Evolutionary conservation across 2,888 invertebrate species (phyloP).

Genomic region (Elysia crispata): DNA sequence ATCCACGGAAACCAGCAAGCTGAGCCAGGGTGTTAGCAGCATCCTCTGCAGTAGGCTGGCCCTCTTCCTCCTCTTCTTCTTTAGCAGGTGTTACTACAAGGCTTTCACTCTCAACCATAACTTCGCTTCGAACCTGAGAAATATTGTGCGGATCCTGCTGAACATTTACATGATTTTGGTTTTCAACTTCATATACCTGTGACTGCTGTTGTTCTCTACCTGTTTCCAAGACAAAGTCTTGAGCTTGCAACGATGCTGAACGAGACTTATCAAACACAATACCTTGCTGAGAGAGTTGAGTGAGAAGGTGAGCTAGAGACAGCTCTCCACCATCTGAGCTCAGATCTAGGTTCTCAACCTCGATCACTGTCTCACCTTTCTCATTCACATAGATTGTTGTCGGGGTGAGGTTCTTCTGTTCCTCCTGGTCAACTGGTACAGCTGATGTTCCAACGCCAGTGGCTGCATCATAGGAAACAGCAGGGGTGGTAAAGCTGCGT

Average conservation of each 20-base stretch:
- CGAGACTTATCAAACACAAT: conserved; percentile 52
- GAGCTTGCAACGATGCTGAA: conserved; percentile 37
- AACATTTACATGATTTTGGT: not conserved
- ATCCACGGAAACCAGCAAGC: conserved; percentile 48
- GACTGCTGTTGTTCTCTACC: not conserved
- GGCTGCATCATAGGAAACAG: not conserved
- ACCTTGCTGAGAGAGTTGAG: conserved; percentile 53
- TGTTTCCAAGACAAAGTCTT: conserved; percentile 16
- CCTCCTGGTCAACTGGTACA: not conserved
- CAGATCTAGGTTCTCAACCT: conserved; percentile 52
- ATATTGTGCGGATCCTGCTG: not conserved
- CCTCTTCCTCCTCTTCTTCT: conserved; percentile 36
- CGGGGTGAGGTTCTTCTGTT: conserved; percentile 41
- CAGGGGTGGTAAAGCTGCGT: not conserved
- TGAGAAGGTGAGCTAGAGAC: conserved; percentile 51
- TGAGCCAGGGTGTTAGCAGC: conserved; percentile 54
- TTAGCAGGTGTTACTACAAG: not conserved
- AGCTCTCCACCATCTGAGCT: conserved; percentile 52
- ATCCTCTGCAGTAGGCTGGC: conserved; percentile 52
- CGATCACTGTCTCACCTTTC: conserved; percentile 54
- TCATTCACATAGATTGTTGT: conserved; percentile 54
- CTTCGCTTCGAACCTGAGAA: no score
- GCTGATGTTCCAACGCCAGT: conserved; percentile 1
- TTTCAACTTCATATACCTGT: not conserved
- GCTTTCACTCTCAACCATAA: no score